A percentile compares a stretch with the other conserved stretches of the same genome.
phyloP scores from a whole-genome alignment of 2,888 invertebrate genomes.

The Agrenia bidenticulata region DNA sequence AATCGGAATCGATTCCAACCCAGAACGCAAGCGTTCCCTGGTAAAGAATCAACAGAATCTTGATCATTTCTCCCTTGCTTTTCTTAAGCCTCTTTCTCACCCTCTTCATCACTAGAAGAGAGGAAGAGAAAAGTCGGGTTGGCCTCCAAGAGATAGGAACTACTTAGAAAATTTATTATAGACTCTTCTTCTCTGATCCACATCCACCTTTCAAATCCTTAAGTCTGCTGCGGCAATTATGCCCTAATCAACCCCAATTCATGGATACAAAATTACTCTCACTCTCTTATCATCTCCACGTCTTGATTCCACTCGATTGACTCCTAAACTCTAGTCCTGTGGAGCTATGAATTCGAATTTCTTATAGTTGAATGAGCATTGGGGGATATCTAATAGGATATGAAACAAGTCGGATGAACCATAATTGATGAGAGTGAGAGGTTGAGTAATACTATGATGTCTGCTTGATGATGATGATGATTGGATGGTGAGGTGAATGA shows the following conservation, averaged over 20 bases:
- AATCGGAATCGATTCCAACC: slow-evolving; percentile 48
- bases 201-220: not conserved
- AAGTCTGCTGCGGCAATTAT: not conserved
- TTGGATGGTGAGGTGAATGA: no score
- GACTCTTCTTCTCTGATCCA: slow-evolving; percentile 4
- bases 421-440: no score
- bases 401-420: no score
- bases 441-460: no score
- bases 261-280: not conserved
- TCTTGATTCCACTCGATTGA: no score
- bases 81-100: slow-evolving; percentile 22
- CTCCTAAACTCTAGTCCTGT: no score
- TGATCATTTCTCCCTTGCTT: slow-evolving; percentile 45
- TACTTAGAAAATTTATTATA: slow-evolving; percentile 3
- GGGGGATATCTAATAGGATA: no score
- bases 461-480: no score
- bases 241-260: slow-evolving; percentile 4
- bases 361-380: no score
- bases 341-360: no score
- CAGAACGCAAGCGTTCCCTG: slow-evolving; percentile 48
- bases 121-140: slow-evolving; percentile 6
- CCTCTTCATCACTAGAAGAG: slow-evolving; percentile 15
- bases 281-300: no score
- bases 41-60: slow-evolving; percentile 48
- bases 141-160: not conserved